Percentiles rank a stretch among this genome's conserved stretches.
phyloP scores from a whole-genome alignment of 2,113 vertebrate genomes.

The Microcebus murinus region DNA sequence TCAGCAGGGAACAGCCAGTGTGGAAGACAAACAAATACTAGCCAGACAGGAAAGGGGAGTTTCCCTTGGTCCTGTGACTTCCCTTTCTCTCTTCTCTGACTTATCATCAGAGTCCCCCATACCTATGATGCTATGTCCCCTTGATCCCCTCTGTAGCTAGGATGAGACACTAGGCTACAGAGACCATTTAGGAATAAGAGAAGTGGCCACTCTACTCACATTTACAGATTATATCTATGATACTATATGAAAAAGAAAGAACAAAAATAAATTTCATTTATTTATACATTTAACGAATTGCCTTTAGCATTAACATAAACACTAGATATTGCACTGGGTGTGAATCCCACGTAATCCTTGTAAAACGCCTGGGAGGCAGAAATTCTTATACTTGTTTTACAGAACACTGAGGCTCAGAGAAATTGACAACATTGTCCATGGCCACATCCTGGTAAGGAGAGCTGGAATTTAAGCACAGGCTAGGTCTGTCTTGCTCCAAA shows the following conservation, averaged over 20 bases:
- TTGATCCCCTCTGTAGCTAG: not conserved
- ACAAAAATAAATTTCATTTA: conserved; percentile 7
- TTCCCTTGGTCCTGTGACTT: conserved; percentile 34
- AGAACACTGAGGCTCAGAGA: not conserved
- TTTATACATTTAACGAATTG: not conserved
- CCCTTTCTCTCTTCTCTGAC: conserved; percentile 38
- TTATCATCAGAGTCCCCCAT: conserved; percentile 30
- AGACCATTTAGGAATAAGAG: not conserved
- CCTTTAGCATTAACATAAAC: conserved; percentile 10
- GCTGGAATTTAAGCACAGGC: conserved; percentile 1
- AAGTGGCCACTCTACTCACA: not conserved
- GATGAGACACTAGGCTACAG: not conserved
- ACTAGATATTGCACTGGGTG: not conserved
- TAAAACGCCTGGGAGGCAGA: not conserved
- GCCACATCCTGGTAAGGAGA: not conserved
- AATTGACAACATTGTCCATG: not conserved
- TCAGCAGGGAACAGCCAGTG: conserved; percentile 50
- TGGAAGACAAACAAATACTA: conserved; percentile 70
- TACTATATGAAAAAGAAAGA: not conserved
- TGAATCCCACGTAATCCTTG: not conserved
- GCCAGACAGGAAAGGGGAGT: conserved; percentile 74
- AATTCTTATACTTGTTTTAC: not conserved
- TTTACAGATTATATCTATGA: not conserved
- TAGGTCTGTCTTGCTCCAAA: not conserved
- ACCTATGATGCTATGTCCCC: not conserved